A percentile compares a stretch with the other conserved stretches of the same genome.
These are phyloP conservation scores for Stegastes partitus DNA, from an alignment of 2,113 vertebrate species.

Conservation along the genomic window DNA sequence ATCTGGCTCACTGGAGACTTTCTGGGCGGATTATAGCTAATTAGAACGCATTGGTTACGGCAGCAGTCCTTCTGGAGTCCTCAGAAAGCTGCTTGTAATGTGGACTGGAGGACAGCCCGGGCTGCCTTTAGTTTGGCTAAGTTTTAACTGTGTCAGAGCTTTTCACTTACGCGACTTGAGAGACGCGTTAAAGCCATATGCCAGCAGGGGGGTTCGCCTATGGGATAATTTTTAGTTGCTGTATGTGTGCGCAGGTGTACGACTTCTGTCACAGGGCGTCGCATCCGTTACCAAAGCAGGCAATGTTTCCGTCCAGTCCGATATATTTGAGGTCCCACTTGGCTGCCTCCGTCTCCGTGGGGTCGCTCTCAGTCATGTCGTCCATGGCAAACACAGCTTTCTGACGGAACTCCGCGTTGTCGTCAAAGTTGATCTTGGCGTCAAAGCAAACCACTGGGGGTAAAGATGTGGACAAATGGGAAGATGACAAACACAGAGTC, in stretches of 20 bases:
- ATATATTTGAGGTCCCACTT: constrained; percentile 98
- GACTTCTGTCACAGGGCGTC: not conserved
- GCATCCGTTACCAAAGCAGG: constrained; percentile 94
- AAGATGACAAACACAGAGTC: constrained; percentile 42
- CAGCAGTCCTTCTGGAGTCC: constrained; percentile 78
- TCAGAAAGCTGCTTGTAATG: constrained; percentile 75
- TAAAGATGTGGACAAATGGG: not conserved
- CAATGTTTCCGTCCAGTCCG: constrained; percentile 97
- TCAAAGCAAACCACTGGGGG: constrained; percentile 96
- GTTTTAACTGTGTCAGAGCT: constrained; percentile 69
- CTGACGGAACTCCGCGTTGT: constrained; percentile 98
- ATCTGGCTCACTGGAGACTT: constrained; percentile 82
- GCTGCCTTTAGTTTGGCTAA: constrained; percentile 70
- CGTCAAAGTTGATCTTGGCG: constrained; percentile 99
- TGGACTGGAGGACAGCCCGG: constrained; percentile 70
- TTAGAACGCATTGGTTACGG: constrained; percentile 84
- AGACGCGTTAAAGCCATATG: constrained; percentile 52
- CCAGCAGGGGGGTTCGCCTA: constrained; percentile 24
- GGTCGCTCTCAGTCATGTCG: constrained; percentile 94
- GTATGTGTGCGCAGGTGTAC: constrained; percentile 2
- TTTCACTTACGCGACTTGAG: constrained; percentile 57
- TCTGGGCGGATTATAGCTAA: constrained; percentile 82
- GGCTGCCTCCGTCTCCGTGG: constrained; percentile 94
- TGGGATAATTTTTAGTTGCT: constrained; percentile 8
- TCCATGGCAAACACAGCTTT: constrained; percentile 97